Evolutionary conservation across 1,140 invertebrate species (phyloP).

Genomic region (Anastatus disparis): DNA sequence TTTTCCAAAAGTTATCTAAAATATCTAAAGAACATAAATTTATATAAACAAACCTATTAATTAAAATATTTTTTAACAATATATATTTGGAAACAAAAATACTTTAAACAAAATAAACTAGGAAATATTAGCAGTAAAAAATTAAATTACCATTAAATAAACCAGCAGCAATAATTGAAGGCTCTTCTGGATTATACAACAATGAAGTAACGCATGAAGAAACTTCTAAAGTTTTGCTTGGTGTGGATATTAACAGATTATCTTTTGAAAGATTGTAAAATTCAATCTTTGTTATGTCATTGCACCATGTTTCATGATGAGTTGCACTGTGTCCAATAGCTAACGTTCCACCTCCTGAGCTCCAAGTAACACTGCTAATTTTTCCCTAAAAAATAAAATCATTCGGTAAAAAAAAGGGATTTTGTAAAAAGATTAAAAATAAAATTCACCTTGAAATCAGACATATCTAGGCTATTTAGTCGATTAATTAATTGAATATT

Average conservation of each 20-base stretch:
- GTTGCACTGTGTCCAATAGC: constrained; percentile 54
- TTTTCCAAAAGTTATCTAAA: too few species aligned
- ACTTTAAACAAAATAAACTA: too few species aligned
- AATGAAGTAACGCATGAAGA: constrained; percentile 60
- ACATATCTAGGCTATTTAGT: constrained; percentile 49
- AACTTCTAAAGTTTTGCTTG: constrained; percentile 56
- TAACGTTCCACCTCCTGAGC: constrained; percentile 61
- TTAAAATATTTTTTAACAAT: too few species aligned
- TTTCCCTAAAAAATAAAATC: constrained; percentile 54
- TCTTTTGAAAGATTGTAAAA: constrained; percentile 59
- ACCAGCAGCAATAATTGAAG: constrained; percentile 62
- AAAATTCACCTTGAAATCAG: constrained; percentile 50
- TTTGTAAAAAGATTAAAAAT: constrained; percentile 10
- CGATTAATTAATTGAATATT: constrained; percentile 53
- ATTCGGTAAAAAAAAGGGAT: background rate
- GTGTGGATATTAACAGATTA: constrained; percentile 50
- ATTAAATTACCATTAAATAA: constrained; percentile 63
- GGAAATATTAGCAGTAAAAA: too few species aligned
- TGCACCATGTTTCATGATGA: constrained; percentile 62
- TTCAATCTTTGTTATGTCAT: constrained; percentile 60
- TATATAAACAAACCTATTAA: too few species aligned
- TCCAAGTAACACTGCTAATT: constrained; percentile 62
- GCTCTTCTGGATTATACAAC: constrained; percentile 62
- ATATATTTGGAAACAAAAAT: too few species aligned
- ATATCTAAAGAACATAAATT: too few species aligned